phyloP scores from a whole-genome alignment of 1,140 invertebrate genomes.

The Neodiprion lecontei region DNA sequence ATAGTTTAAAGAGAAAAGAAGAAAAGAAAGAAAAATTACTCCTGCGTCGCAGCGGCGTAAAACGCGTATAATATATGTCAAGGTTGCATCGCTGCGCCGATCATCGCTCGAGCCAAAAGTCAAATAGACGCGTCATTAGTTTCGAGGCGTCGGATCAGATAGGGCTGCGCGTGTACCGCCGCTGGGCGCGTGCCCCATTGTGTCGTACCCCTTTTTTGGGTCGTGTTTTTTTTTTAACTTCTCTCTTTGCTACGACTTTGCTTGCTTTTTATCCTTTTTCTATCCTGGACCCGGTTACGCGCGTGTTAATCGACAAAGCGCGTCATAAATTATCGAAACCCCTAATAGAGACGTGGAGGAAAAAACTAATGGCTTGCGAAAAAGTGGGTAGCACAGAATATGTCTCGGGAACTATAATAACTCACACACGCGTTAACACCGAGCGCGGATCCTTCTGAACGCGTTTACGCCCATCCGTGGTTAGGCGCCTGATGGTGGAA shows the following conservation, averaged over 20 bases:
- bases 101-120: conserved; percentile 32
- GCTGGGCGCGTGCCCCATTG: conserved; percentile 58
- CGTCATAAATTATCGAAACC: conserved; percentile 60
- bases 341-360: conserved; percentile 56
- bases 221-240: conserved; percentile 24
- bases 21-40: not conserved
- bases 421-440: not conserved
- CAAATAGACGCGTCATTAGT: conserved; percentile 57
- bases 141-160: conserved; percentile 53
- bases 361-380: not conserved
- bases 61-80: not conserved
- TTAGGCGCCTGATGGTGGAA: not conserved
- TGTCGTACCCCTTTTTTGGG: conserved; percentile 46
- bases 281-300: conserved; percentile 44
- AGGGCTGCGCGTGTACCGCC: conserved; percentile 41
- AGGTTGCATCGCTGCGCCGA: not conserved
- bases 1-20: not conserved
- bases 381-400: conserved; percentile 5
- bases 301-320: conserved; percentile 60
- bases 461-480: conserved; percentile 1
- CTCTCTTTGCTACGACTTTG: conserved; percentile 17
- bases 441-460: not conserved
- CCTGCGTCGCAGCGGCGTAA: not conserved
- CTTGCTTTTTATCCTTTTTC: conserved; percentile 19
- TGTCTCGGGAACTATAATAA: not conserved